Evolutionary conservation across 37 sponge, comb jelly and placozoan genomes (phyloP), one percentile per base, ranked within the genome.

Genomic region (Beroe forskalii): DNA sequence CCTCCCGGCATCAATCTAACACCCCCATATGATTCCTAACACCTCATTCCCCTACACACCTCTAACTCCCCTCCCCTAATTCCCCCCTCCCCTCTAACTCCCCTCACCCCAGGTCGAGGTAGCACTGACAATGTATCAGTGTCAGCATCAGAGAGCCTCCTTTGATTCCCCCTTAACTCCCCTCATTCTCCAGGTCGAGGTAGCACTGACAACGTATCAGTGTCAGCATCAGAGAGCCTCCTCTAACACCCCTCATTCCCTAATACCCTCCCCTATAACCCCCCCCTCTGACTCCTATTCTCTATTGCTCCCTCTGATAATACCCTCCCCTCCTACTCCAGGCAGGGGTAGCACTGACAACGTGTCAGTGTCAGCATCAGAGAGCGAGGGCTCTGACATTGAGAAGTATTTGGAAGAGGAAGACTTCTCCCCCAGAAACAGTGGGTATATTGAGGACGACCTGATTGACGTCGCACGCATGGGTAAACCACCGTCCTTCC

Each of bases 401-500:
- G 86, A 80, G 86, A 80, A 80, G 55, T 80, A 80, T 27, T 24
- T 80, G 19, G 86, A 80, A 25, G 66, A 64, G 27, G 86, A 80
- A n/a, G 86, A 80, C 17, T 80, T 80, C 55, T 80, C 86, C 30
- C 86, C 86, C 1, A 41, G 86, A 44, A 41, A 80, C 86, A 80
- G 86, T 80, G 86, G 86, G 86, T 80, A 80, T 80, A 38, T 80
- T 43, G 86, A 80, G 86, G 86, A 80, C 55, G 86, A 80, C 55
- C 86, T 80, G 2, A 80, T 80, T 32, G 86, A 80, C 27, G 86
- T 80, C 40, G 86, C 86, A 44, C 86, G 86, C 86, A 80, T 80
- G 86, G 86, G 86, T 80, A 69, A 69, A 27, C 32, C 20, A 32
- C 72, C 72, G 9, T 69, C 72, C 32, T 63, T n/a, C n/a, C n/a